A percentile compares a stretch with the other conserved stretches of the same genome.
phyloP scores from a whole-genome alignment of 2,888 invertebrate species.

The Pycnomerus fuliginosus region DNA sequence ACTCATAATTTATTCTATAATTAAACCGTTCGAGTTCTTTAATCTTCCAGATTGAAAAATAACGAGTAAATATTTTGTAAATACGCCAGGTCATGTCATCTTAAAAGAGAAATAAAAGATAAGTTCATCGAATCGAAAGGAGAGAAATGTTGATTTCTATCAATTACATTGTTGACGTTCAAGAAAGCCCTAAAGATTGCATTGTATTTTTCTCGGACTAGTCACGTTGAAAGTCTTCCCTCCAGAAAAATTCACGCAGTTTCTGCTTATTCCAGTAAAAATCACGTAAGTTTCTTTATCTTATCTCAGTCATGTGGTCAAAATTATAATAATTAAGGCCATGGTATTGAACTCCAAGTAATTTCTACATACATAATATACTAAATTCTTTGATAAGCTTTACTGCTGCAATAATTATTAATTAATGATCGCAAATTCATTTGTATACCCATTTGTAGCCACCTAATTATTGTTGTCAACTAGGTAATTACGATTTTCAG shows the following conservation, averaged over 20 bases:
- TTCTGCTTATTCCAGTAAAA: conserved; percentile 8
- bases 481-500: background rate
- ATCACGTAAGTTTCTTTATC: conserved; percentile 15
- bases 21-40: background rate
- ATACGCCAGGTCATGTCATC: conserved; percentile 17
- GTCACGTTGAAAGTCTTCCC: conserved; percentile 14
- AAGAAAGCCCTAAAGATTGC: conserved; percentile 16
- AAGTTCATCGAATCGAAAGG: conserved; percentile 9
- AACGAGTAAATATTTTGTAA: conserved; percentile 8
- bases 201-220: conserved; percentile 15
- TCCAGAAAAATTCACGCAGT: conserved; percentile 7
- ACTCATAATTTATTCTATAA: background rate
- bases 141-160: conserved; percentile 21
- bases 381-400: background rate
- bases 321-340: conserved; percentile 1
- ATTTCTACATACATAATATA: background rate
- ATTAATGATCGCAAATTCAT: too few species aligned
- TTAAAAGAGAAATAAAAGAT: conserved; percentile 15
- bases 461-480: background rate
- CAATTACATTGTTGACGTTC: conserved; percentile 18
- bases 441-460: too few species aligned
- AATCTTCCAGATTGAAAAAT: background rate
- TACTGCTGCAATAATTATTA: too few species aligned
- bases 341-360: conserved; percentile 11
- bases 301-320: conserved; percentile 11